Evolutionary conservation across 2,888 invertebrate species (phyloP).

Genomic region (Melanotus villosus): DNA sequence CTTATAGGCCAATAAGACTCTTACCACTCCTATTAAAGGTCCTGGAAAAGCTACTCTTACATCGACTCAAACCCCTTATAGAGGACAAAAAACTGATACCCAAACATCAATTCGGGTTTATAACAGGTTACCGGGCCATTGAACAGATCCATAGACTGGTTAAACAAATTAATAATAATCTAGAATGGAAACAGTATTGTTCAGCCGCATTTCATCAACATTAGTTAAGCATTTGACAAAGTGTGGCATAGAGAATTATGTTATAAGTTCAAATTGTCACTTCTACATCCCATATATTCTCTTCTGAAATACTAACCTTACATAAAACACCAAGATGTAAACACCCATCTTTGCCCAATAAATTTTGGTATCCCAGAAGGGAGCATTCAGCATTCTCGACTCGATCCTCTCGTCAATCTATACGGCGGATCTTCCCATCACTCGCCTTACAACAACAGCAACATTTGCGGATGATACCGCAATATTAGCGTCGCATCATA

Average conservation of each 20-base stretch:
- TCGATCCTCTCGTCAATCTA: constrained; percentile 2
- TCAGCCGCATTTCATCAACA: neutral
- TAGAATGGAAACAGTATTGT: neutral
- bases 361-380: neutral
- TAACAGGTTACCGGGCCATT: neutral
- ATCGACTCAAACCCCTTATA: neutral
- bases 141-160: neutral
- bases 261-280: too few relatives aligned
- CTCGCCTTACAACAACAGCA: neutral
- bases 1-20: neutral
- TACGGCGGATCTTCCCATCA: constrained; percentile 13
- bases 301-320: neutral
- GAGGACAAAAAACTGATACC: neutral
- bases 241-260: too few relatives aligned
- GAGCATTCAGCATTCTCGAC: neutral
- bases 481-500: neutral
- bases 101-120: constrained; percentile 1
- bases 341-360: too few relatives aligned
- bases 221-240: neutral
- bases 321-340: too few relatives aligned
- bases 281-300: neutral
- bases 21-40: neutral
- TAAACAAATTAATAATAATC: neutral
- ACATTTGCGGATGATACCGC: constrained; percentile 1
- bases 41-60: neutral